Evolutionary conservation across 2,888 invertebrate species (phyloP).

Genomic region (Drosophila mulleri): DNA sequence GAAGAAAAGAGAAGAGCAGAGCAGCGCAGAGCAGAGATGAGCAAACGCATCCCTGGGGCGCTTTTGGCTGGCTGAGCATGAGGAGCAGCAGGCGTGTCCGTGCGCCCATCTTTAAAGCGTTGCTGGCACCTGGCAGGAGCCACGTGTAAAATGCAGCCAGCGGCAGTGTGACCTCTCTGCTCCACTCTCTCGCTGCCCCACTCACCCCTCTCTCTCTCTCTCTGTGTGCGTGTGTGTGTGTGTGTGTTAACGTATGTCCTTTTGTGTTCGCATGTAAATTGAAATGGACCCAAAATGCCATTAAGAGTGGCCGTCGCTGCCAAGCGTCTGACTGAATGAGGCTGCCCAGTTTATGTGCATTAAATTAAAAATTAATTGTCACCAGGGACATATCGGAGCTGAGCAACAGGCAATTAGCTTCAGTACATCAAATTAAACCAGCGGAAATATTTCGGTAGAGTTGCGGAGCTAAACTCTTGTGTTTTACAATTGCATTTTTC

Average conservation of each 20-base stretch:
- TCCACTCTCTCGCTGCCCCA: too few relatives aligned
- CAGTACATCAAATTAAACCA: slow-evolving; percentile 20
- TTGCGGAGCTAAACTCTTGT: background rate
- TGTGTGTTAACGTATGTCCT: slow-evolving; percentile 25
- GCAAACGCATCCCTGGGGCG: slow-evolving; percentile 62
- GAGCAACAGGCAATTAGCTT: slow-evolving; percentile 27
- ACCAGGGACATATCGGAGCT: slow-evolving; percentile 57
- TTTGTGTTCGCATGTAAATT: slow-evolving; percentile 68
- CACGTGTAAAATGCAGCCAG: slow-evolving; percentile 67
- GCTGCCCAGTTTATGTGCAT: slow-evolving; percentile 59
- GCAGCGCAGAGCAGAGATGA: slow-evolving; percentile 1
- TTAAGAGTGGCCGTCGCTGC: slow-evolving; percentile 59
- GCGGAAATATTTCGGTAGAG: background rate
- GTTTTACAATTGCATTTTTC: background rate
- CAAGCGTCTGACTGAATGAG: slow-evolving; percentile 53
- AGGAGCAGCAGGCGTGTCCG: slow-evolving; percentile 28
- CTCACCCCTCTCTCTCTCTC: background rate
- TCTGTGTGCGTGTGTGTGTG: background rate
- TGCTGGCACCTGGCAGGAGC: slow-evolving; percentile 56
- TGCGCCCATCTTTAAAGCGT: slow-evolving; percentile 40
- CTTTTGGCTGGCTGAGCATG: slow-evolving; percentile 53
- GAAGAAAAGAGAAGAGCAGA: slow-evolving; percentile 6
- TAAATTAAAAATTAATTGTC: slow-evolving; percentile 80
- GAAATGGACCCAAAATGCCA: slow-evolving; percentile 75
- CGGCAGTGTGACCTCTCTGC: slow-evolving; percentile 53